Conservation (phyloP, 2,797 vertebrate genomes). For the Chloroceryle amazona region DNA sequence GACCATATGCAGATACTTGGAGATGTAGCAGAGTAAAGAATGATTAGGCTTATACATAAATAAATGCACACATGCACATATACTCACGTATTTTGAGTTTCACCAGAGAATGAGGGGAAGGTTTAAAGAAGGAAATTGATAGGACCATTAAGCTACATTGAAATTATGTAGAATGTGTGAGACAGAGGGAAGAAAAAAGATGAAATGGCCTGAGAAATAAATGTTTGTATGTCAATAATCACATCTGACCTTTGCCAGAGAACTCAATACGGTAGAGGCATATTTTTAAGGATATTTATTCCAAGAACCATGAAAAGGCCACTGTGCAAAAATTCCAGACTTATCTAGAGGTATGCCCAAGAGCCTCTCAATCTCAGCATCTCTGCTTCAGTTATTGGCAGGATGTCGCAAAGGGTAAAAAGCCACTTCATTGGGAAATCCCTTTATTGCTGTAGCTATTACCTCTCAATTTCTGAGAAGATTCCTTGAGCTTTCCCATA, state of each 20-base stretch:
- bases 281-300: not conserved
- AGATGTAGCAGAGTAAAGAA: not conserved
- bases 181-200: not conserved
- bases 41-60: slow-evolving; percentile 28
- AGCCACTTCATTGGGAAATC: not conserved
- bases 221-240: slow-evolving; percentile 1
- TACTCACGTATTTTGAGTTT: not conserved
- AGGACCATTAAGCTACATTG: not conserved
- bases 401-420: not conserved
- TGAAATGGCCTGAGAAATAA: not conserved
- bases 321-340: not conserved
- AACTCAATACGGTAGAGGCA: not conserved
- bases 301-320: not conserved
- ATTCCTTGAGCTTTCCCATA: not conserved
- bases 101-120: not conserved
- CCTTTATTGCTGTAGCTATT: not conserved
- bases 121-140: not conserved
- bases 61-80: not conserved
- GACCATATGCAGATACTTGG: not conserved
- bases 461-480: not conserved
- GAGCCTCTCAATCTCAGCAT: not conserved
- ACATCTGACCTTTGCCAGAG: not conserved
- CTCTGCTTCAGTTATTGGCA: not conserved
- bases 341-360: not conserved
- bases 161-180: not conserved